Conservation (phyloP, 2,113 vertebrate species). For the Leuciscus idus region DNA sequence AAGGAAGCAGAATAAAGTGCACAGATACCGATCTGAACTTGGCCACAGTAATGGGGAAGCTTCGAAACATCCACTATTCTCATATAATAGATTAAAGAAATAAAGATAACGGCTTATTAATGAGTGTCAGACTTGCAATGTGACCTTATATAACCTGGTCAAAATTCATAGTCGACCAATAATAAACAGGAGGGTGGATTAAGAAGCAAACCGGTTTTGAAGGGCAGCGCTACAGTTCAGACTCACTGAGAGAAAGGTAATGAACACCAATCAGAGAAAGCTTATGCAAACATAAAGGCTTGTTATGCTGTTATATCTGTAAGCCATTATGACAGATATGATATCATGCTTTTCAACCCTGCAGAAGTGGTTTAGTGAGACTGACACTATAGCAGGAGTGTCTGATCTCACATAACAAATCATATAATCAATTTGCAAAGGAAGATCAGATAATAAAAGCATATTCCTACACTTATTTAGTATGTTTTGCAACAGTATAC, state of each 20-base stretch:
- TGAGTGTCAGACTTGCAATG: background rate
- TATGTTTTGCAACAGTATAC: background rate
- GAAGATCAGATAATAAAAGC: background rate
- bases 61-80: background rate
- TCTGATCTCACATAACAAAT: background rate
- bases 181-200: background rate
- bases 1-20: background rate
- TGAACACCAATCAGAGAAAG: background rate
- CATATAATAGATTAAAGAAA: background rate
- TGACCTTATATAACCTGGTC: background rate
- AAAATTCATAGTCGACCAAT: background rate
- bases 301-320: background rate
- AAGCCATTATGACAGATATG: background rate
- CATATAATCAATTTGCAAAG: background rate
- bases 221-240: background rate
- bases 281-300: background rate
- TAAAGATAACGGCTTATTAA: background rate
- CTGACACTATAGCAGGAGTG: background rate
- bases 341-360: background rate
- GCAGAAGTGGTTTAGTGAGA: background rate
- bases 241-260: background rate
- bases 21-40: too few relatives aligned
- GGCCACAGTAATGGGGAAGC: background rate
- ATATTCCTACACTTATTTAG: background rate
- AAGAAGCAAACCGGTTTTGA: slow-evolving; percentile 11